Evolutionary conservation across 1,140 invertebrate genomes (phyloP).

Genomic region (Formica exsecta): DNA sequence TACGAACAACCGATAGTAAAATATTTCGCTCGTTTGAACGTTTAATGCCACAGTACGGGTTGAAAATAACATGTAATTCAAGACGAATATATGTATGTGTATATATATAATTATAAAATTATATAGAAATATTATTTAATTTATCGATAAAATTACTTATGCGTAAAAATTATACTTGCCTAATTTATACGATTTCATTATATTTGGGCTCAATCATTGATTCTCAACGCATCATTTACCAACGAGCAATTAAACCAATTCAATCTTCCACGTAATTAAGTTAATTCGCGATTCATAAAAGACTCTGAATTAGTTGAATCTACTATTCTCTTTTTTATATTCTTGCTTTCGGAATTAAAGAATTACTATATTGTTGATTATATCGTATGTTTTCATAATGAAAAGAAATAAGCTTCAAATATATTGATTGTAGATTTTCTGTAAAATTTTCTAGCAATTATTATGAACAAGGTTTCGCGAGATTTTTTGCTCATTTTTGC

Average conservation of each 20-base stretch:
- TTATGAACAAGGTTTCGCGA: not conserved
- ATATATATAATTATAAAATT: constrained; percentile 8
- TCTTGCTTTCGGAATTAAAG: not conserved
- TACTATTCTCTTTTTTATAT: not conserved
- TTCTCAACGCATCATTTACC: constrained; percentile 15
- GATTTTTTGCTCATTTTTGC: not conserved
- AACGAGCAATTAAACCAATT: not conserved
- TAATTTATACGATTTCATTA: not conserved
- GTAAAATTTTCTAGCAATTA: not conserved
- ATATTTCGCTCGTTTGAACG: not conserved
- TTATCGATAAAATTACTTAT: constrained; percentile 16
- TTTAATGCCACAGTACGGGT: not conserved
- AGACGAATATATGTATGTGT: not conserved
- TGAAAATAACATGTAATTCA: constrained; percentile 6
- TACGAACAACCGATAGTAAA: constrained; percentile 4
- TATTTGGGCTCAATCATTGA: constrained; percentile 1
- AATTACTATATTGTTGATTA: not conserved
- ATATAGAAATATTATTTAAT: constrained; percentile 33
- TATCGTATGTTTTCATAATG: not conserved
- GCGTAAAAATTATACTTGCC: not conserved
- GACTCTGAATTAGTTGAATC: not conserved
- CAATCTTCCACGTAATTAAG: constrained; percentile 49
- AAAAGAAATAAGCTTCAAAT: not conserved
- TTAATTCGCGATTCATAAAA: constrained; percentile 30
- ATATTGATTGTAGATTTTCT: not conserved